Base-by-base conservation (phyloP, 2,113 vertebrate species). In the Lucifuga dentata region DNA sequence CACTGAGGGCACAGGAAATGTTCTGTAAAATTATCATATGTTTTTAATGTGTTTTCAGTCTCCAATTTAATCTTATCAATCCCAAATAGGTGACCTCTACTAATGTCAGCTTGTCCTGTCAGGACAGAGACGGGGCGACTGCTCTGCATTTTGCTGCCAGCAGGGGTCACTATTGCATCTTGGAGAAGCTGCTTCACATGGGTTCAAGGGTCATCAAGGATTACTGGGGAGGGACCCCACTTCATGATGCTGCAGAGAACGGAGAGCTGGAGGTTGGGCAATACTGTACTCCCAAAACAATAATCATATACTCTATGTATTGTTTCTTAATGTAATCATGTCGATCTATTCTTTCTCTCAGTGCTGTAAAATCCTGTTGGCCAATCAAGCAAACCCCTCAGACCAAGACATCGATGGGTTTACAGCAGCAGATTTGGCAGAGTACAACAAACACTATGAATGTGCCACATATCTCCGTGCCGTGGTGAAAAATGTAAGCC, bases 71-170 rank as follows among this genome's bases (percentile, higher is more conserved):
- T 53, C 9, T n/a, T 24, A 15, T 55, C 10, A 49, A 15, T 50
- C 24, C 43, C n/a, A n/a, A 36, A 11, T 39, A 96, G 95, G 90
- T 75, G 67, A 92, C 87, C 0, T 91, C 89, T 57, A 94, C 94
- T 0, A 91, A 94, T 4, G 55, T 93, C 1, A 61, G 85, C 72
- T 81, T 94, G 56, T 88, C 86, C 0, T 81, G 84, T 2, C 89
- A 84, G 74, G 95, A 96, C 58, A 78, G 84, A 1, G 93, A 95
- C 12, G 95, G 95, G 53, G 92, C 93, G 0, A 95, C 94, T 0
- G 93, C 92, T 11, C 85, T 96, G 60, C 95, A 96, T 75, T 96
- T 95, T 46, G 93, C 95, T 1, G 94, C 95, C 66, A 94, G 94
- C n/a, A 92, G 93, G 1, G 94, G 95, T 56, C 94, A 95, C 76